phyloP scores from a whole-genome alignment of 2,888 invertebrate genomes.

The Sesamia inferens region DNA sequence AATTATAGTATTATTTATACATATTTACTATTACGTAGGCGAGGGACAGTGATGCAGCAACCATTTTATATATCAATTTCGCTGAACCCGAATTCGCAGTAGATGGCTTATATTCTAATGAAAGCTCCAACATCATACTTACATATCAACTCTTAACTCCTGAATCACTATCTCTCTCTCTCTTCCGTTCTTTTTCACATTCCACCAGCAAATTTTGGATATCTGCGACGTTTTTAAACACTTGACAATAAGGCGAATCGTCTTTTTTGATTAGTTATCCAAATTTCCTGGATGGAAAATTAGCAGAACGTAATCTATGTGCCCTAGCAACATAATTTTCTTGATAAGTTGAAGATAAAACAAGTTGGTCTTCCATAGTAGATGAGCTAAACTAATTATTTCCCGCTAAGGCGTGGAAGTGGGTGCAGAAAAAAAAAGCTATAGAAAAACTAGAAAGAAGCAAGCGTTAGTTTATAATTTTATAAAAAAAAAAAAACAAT shows the following conservation, averaged over 20 bases:
- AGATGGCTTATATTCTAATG: background rate
- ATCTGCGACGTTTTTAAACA: too few relatives aligned
- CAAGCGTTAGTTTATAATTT: too few relatives aligned
- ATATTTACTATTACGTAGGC: background rate
- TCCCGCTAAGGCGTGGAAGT: slow-evolving; percentile 28
- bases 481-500: too few relatives aligned
- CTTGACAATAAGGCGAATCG: too few relatives aligned
- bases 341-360: slow-evolving; percentile 22
- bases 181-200: background rate
- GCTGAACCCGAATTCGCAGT: too few relatives aligned
- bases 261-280: too few relatives aligned
- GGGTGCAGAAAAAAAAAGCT: slow-evolving; percentile 42
- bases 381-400: slow-evolving; percentile 30
- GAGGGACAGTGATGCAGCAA: background rate
- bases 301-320: too few relatives aligned
- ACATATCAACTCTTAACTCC: background rate
- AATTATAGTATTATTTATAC: background rate
- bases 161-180: background rate
- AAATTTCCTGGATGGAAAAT: too few relatives aligned
- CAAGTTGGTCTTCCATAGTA: slow-evolving; percentile 9
- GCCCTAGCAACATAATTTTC: background rate
- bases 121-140: background rate
- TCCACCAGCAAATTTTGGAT: background rate
- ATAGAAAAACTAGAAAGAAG: slow-evolving; percentile 17
- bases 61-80: background rate